A percentile compares a stretch with the other conserved stretches of the same genome.
These are phyloP conservation scores for Gymnoscelis rufifasciata DNA, from an alignment of 2,888 invertebrate genomes.

Conservation along the genomic window DNA sequence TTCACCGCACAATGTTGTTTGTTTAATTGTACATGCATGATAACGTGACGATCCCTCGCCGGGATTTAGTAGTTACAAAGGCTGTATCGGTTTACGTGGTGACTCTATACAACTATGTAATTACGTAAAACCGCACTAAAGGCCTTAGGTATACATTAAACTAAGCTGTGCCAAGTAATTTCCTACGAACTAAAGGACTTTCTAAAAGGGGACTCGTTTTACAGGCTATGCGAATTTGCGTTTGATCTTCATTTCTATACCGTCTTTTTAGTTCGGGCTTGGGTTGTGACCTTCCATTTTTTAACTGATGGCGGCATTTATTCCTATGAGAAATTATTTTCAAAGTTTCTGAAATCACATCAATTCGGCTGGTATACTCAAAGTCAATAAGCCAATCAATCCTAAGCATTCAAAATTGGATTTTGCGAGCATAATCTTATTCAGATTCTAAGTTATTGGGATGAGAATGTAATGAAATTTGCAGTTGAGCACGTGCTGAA, in stretches of 20 bases:
- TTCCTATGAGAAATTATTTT: neutral
- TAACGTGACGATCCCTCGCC: slow-evolving; percentile 55
- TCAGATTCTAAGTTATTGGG: slow-evolving; percentile 2
- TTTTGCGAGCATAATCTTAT: slow-evolving; percentile 6
- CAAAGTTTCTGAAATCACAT: slow-evolving; percentile 3
- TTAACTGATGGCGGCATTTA: neutral
- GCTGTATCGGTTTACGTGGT: slow-evolving; percentile 38
- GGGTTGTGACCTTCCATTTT: neutral
- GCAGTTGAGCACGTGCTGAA: slow-evolving; percentile 1
- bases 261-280: neutral
- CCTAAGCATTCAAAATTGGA: neutral
- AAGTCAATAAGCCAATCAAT: slow-evolving; percentile 3
- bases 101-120: slow-evolving; percentile 10
- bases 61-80: slow-evolving; percentile 43
- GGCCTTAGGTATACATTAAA: slow-evolving; percentile 1
- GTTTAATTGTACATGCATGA: slow-evolving; percentile 69
- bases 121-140: slow-evolving; percentile 8
- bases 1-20: slow-evolving; percentile 66
- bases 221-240: neutral
- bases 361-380: neutral
- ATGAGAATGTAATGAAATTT: slow-evolving; percentile 9
- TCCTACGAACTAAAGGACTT: neutral
- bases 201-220: neutral
- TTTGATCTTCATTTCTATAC: neutral
- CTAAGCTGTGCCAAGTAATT: slow-evolving; percentile 3